A percentile compares a stretch with the other conserved stretches of the same genome.
Evolutionary conservation across 2,888 invertebrate species (phyloP).

Genomic region (Hyles lineata): DNA sequence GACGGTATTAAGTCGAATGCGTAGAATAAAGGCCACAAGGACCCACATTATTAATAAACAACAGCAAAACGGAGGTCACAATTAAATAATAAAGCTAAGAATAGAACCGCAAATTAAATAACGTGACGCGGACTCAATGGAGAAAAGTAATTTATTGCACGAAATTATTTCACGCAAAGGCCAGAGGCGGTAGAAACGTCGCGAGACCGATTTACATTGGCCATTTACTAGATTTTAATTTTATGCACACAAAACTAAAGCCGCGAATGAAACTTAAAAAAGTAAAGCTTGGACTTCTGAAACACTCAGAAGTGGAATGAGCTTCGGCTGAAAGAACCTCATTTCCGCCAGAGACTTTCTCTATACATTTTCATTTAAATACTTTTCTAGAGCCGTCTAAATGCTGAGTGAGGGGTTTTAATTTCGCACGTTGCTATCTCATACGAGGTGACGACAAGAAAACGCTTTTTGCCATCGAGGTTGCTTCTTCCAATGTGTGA

Average conservation of each 20-base stretch:
- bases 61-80: not conserved
- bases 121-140: not conserved
- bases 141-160: slow-evolving; percentile 3
- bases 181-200: slow-evolving; percentile 31
- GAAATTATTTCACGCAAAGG: slow-evolving; percentile 16
- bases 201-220: slow-evolving; percentile 13
- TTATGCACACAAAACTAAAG: slow-evolving; percentile 31
- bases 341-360: slow-evolving; percentile 79
- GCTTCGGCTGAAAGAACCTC: slow-evolving; percentile 77
- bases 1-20: not conserved
- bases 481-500: slow-evolving; percentile 31
- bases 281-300: slow-evolving; percentile 63
- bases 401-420: slow-evolving; percentile 70
- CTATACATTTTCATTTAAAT: slow-evolving; percentile 83
- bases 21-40: not conserved
- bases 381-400: slow-evolving; percentile 70
- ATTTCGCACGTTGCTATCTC: slow-evolving; percentile 72
- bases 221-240: slow-evolving; percentile 28
- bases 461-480: slow-evolving; percentile 50
- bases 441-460: slow-evolving; percentile 67
- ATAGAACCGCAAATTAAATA: not conserved
- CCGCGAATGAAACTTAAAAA: slow-evolving; percentile 55
- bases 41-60: not conserved
- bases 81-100: slow-evolving; percentile 6
- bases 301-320: slow-evolving; percentile 73